A percentile compares a stretch with the other conserved stretches of the same genome.
Conservation (phyloP, 2,797 vertebrate species). For the Siniperca obscura region DNA sequence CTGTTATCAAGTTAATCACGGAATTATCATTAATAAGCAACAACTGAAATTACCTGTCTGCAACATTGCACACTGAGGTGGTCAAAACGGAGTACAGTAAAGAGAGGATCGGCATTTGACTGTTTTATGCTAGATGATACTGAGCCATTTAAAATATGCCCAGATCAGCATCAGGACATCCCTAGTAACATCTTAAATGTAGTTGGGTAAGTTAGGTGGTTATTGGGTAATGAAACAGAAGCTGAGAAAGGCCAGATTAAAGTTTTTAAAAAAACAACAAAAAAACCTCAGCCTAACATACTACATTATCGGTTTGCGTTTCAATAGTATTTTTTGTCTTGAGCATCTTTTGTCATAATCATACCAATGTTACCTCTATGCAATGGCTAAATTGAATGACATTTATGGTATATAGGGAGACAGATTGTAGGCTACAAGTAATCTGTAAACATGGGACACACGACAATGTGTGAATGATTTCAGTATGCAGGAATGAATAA, state of each 20-base stretch:
- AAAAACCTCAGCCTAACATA: not conserved
- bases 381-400: too few relatives aligned
- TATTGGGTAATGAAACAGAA: not conserved
- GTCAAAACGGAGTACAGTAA: not conserved
- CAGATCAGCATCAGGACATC: not conserved
- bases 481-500: not conserved
- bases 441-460: too few relatives aligned
- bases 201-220: not conserved
- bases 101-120: not conserved
- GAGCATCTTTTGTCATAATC: not conserved
- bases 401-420: too few relatives aligned
- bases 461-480: not conserved
- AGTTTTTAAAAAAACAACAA: too few relatives aligned
- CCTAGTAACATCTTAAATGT: not conserved
- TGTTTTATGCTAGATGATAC: not conserved
- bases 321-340: not conserved
- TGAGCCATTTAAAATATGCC: not conserved
- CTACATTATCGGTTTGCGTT: not conserved
- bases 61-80: not conserved
- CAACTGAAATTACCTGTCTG: not conserved
- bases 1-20: too few relatives aligned
- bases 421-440: too few relatives aligned
- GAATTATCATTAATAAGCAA: too few relatives aligned
- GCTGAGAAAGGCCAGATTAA: too few relatives aligned
- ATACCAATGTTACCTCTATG: not conserved